Evolutionary conservation across 2,797 vertebrate species (phyloP), one percentile per base, ranked within the genome.

Genomic region (Bradypodion pumilum): DNA sequence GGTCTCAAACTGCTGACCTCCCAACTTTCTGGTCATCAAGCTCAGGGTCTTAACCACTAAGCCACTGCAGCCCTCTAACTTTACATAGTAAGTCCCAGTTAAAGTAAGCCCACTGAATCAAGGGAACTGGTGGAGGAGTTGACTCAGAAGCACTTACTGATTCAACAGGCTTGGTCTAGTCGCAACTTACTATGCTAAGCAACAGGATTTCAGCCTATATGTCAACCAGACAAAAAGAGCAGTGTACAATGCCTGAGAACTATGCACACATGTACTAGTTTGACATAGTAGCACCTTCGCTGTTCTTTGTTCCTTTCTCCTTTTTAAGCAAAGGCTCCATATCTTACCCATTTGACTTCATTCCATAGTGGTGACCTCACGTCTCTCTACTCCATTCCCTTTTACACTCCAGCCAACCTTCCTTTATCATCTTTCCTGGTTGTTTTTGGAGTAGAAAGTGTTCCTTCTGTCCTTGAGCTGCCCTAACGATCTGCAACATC

Each of bases 331-430:
- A 32, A 5, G 37, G 2, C 37, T 27, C 40, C 32, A 63, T 40
- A 16, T n/a, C 27, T 40, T 46, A 87, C 88, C 75, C 86, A 32
- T 82, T 86, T 91, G 90, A 87, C 85, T 9, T 79, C 82, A 32
- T 40, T 90, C 91, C 89, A 81, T 75, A 79, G 63, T 85, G 59
- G 68, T 90, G 85, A 92, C 82, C 89, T 89, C 87, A 87, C 21
- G 72, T 79, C 32, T 4, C 1, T 23, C 32, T 59, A 13, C n/a
- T 91, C 89, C 90, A 89, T 78, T 88, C 78, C 82, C 44, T 72
- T 88, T 1, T 87, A 88, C 81, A 78, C 80, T 82, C 86, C 85
- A 73, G 78, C 46, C 77, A 81, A 84, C 49, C 78, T 88, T 83
- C 29, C 84, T 82, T 37, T 60, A 25, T 84, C 86, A 82, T 74